Evolutionary conservation across 2,888 invertebrate genomes (phyloP).

Genomic region (Biston stratarius): DNA sequence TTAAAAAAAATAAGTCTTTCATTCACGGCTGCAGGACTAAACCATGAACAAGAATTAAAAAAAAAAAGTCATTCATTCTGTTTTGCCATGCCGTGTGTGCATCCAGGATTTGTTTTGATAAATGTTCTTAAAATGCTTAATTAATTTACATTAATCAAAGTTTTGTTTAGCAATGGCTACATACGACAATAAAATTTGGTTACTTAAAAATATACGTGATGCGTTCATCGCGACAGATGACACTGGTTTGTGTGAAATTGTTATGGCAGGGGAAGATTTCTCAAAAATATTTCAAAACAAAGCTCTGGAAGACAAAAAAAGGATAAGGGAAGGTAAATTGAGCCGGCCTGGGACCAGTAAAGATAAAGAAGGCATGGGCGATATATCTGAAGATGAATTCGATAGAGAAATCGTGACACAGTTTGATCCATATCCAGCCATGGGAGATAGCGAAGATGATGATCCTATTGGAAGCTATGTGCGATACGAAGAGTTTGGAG

Average conservation of each 20-base stretch:
- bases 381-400: slow-evolving; percentile 71
- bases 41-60: too few species aligned
- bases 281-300: slow-evolving; percentile 85
- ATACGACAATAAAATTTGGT: slow-evolving; percentile 97
- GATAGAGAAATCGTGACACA: slow-evolving; percentile 77
- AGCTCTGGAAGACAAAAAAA: slow-evolving; percentile 75
- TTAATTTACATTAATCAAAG: background rate
- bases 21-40: too few species aligned
- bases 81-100: too few species aligned
- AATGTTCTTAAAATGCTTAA: background rate
- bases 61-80: too few species aligned
- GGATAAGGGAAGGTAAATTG: slow-evolving; percentile 64
- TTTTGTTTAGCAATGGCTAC: slow-evolving; percentile 90
- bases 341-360: slow-evolving; percentile 71
- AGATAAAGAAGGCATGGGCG: slow-evolving; percentile 67
- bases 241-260: slow-evolving; percentile 96
- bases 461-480: slow-evolving; percentile 91
- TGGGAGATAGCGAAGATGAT: slow-evolving; percentile 93
- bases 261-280: slow-evolving; percentile 94
- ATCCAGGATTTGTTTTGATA: background rate
- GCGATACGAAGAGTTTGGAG: slow-evolving; percentile 89
- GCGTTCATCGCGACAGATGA: slow-evolving; percentile 98
- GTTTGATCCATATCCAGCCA: slow-evolving; percentile 91
- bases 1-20: too few species aligned
- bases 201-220: slow-evolving; percentile 96